Conservation (phyloP, 2,888 invertebrate species). For the Hydrotaea cyrtoneurina region DNA sequence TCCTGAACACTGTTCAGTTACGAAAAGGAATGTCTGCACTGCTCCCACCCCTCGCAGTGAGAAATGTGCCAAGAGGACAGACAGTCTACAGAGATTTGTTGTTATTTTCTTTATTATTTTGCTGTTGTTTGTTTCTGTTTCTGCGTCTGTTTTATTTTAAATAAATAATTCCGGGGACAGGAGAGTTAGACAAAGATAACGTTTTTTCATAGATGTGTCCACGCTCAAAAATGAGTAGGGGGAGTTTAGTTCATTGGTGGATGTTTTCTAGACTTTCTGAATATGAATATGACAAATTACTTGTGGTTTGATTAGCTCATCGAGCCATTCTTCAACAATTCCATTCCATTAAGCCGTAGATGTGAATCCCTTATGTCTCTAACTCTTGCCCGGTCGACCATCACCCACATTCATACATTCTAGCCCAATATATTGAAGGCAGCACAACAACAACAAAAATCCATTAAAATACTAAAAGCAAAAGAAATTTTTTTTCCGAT, state of each 20-base stretch:
- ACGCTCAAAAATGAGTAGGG: no score
- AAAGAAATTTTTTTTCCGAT: not conserved
- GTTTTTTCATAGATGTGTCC: not conserved
- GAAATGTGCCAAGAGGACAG: not conserved
- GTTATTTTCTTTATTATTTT: not conserved
- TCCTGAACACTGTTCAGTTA: not conserved
- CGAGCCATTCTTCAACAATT: not conserved
- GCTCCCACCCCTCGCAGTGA: not conserved
- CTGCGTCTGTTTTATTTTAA: not conserved
- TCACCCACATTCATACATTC: not conserved
- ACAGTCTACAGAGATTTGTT: slow-evolving; percentile 17
- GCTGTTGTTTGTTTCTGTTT: not conserved
- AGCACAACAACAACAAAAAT: not conserved
- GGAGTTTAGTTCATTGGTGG: no score
- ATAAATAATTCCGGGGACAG: not conserved
- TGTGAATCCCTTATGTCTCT: no score
- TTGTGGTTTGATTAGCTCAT: not conserved
- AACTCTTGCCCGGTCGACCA: not conserved
- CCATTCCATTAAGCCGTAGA: not conserved
- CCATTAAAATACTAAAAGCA: not conserved
- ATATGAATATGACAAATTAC: not conserved
- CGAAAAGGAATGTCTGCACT: not conserved
- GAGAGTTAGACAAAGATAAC: not conserved
- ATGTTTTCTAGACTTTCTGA: not conserved
- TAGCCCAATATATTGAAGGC: not conserved